Evolutionary conservation across 2,888 invertebrate species (phyloP), one percentile per base, ranked within the genome.

Genomic region (Netelia melanura): DNA sequence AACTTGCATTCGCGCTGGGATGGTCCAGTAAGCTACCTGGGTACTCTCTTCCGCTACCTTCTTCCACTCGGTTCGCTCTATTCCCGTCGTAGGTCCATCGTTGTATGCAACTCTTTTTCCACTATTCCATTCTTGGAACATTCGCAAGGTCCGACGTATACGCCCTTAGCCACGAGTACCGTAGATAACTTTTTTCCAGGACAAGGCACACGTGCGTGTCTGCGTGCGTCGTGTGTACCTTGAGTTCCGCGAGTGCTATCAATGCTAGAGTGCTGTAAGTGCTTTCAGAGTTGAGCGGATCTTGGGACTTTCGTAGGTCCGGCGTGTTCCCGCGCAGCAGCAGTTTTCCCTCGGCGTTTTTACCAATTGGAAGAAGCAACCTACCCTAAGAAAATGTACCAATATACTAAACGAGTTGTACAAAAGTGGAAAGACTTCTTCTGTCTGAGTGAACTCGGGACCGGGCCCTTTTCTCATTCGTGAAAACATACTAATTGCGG

Each of bases 31-130:
- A 80, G 58, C 65, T 21, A 48, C 54, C 56, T 61, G 38, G 38
- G 38, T n/a, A n/a, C 17, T 52, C 54, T 56, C 11, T 56, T 44
- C 23, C 43, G n/a, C 61, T 17, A 14, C 77, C 77, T 11, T 44
- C 43, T 52, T 21, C 10, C 44, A 30, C 44, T 72, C 58, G 72
- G 65, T 65, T 58, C 52, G 62, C 54, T 52, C 10, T 68, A 43
- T 38, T 44, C n/a, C 44, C 3, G n/a, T 56, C 48, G 23, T 44
- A 38, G 38, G 43, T 67, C 43, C n/a, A 25, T 54, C 70, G 10
- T 38, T 58, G 56, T 23, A 62, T 38, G 38, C 71, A 75, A 70
- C 81, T 78, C 78, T 74, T 79, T 78, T 84, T 81, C 81, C 74
- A 52, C 81, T 38, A 70, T 71, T 85, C 71, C 70, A 85, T 81